Percentiles rank a stretch among this genome's conserved stretches.
These are phyloP conservation scores for Chrysotoxum bicinctum DNA, from an alignment of 2,888 invertebrate genomes.

Conservation along the genomic window DNA sequence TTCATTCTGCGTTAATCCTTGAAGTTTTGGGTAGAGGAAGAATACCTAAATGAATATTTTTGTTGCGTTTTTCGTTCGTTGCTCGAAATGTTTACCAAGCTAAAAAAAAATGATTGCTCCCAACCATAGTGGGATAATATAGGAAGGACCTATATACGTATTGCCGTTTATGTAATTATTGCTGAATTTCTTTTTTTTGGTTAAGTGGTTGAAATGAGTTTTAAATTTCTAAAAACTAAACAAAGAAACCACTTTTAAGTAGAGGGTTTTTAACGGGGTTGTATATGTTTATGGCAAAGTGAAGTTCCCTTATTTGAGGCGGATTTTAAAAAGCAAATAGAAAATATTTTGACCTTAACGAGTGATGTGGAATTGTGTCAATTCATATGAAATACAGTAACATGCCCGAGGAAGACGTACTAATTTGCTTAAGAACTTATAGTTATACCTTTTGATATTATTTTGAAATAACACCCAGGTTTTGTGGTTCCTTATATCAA, in stretches of 20 bases:
- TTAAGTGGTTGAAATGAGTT: conserved; percentile 66
- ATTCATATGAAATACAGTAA: too few relatives aligned
- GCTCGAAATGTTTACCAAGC: neutral
- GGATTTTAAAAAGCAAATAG: neutral
- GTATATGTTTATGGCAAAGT: neutral
- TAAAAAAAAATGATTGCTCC: neutral
- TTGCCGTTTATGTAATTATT: conserved; percentile 31
- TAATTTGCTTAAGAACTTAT: too few relatives aligned
- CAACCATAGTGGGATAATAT: neutral
- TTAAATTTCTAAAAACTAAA: conserved; percentile 44
- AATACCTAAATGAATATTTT: neutral
- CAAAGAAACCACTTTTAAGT: neutral
- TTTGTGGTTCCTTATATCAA: too few relatives aligned
- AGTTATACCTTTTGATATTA: too few relatives aligned
- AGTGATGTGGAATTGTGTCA: neutral
- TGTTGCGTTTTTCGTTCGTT: neutral
- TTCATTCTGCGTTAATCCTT: conserved; percentile 50
- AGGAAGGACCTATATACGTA: neutral
- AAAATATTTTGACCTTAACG: neutral
- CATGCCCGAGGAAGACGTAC: too few relatives aligned
- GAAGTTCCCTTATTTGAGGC: neutral
- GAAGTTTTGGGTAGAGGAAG: conserved; percentile 16
- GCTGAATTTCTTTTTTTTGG: neutral
- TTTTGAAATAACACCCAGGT: too few relatives aligned
- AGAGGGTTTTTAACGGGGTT: neutral